Evolutionary conservation across 2,797 vertebrate species (phyloP), one percentile per base, ranked within the genome.

Genomic region (Danio tinwini): DNA sequence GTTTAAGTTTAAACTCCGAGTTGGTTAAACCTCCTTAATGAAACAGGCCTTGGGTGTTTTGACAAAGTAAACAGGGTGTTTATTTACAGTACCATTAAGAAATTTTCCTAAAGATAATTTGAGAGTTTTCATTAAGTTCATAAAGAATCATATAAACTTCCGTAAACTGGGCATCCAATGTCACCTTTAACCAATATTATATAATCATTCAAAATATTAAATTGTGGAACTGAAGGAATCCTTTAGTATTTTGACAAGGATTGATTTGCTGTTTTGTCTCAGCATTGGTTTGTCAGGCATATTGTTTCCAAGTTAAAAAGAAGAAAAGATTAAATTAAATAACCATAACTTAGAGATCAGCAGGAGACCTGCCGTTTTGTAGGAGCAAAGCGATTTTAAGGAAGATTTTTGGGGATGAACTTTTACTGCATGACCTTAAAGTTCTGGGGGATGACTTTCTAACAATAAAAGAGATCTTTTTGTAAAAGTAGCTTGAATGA

Each of bases 381-480:
- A 45, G 37, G 47, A 76, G 40, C 0, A 3, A 19, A 55, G 19
- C 17, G 16, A 70, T 70, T 70, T 39, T 44, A 29, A 76, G 61
- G 49, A 78, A 59, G 47, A 71, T 21, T 40, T 78, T 21, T 73
- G 62, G 4, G 13, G 17, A 40, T 49, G 53, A 72, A 59, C 52
- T 65, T 77, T 82, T 82, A 67, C 56, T n/a, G 17, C 17, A 11
- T 73, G 81, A 39, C 45, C 65, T 39, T 82, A 45, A 53, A 62
- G 37, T 50, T 19, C 45, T 74, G 63, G 49, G 63, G 62, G 53
- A 73, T 3, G 63, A 74, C 70, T 75, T 45, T 78, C 64, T 69
- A 47, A 74, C 53, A 29, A 53, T 65, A 55, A 59, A 65, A 53
- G 13, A 50, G 8, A 69, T 37, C 37, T 73, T 42, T 56, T 40